Base-by-base conservation (phyloP, 2,113 vertebrate species). In the Nansenia antarctica region DNA sequence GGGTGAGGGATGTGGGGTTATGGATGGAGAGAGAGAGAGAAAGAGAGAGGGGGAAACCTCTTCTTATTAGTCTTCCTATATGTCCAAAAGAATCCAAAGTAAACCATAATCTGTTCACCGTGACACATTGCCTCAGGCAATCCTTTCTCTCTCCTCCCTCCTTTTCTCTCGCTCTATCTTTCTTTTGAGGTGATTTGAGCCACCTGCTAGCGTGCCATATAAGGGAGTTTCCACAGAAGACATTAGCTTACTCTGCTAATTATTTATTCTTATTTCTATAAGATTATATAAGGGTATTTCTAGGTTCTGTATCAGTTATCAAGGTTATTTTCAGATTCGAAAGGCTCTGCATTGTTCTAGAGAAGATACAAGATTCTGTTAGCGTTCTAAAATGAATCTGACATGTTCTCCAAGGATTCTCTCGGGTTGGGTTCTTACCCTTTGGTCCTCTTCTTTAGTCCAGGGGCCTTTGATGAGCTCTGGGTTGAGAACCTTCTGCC, bases 371-470 rank as follows among this genome's bases (percentile, higher is more conserved):
- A 0, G 35, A 2, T 37, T 37, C 35, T 37, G 35, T 37, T 9
- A 37, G 35, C 8, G 35, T 37, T 37, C 35, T 37, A 5, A 0
- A 37, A 37, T 8, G 35, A 11, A 8, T 39, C 1, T 42, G 18
- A 42, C 3, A 1, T 42, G 53, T 55, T 57, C 54, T 57, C 9
- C 5, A 31, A 31, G 8, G 26, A 37, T 57, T 29, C 14, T 11
- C 2, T 60, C 1, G 18, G 58, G 30, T 22, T 4, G 74, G 69
- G 9, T 79, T 76, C 91, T 92, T 93, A 98, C 98, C 93, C 96
- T 92, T 86, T 99, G 98, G 90, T 99, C 98, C 82, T 99, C 98
- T 87, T 99, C 98, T 91, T 99, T 99, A 79, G 98, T 99, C 97
- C 98, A 99, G 0, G 98, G 98, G 31, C 98, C 98, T 90, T 99